Percentiles rank a stretch among this genome's conserved stretches.
These are phyloP conservation scores for Connochaetes taurinus DNA, from an alignment of 2,113 vertebrate species.

Conservation along the genomic window DNA sequence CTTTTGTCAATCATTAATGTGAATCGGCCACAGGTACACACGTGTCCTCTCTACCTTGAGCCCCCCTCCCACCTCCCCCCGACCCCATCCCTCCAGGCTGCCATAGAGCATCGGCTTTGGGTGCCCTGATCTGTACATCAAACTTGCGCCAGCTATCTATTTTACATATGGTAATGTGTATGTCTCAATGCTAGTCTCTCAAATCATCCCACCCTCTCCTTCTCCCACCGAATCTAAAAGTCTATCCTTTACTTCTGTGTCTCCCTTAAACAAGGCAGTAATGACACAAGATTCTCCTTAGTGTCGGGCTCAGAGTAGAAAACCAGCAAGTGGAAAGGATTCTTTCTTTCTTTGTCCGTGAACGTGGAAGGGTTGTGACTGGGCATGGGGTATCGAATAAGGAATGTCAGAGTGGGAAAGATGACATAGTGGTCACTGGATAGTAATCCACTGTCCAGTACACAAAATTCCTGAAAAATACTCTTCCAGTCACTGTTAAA, in stretches of 20 bases:
- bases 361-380: background rate
- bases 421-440: accelerated
- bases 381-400: background rate
- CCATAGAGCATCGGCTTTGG: background rate
- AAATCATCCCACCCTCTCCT: background rate
- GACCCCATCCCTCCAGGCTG: background rate
- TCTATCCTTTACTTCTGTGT: background rate
- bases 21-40: background rate
- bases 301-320: background rate
- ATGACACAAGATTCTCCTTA: background rate
- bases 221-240: background rate
- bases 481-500: background rate
- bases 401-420: background rate
- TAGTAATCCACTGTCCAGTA: background rate
- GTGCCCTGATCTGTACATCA: background rate
- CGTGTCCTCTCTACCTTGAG: background rate
- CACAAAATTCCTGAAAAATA: background rate
- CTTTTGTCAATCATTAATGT: background rate
- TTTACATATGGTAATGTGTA: background rate
- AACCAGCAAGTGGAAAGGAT: background rate
- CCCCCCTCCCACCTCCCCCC: background rate
- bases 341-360: background rate
- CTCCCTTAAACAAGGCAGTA: background rate
- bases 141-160: background rate
- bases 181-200: background rate